Evolutionary conservation across 2,888 invertebrate genomes (phyloP).

Genomic region (Pteria penguin): DNA sequence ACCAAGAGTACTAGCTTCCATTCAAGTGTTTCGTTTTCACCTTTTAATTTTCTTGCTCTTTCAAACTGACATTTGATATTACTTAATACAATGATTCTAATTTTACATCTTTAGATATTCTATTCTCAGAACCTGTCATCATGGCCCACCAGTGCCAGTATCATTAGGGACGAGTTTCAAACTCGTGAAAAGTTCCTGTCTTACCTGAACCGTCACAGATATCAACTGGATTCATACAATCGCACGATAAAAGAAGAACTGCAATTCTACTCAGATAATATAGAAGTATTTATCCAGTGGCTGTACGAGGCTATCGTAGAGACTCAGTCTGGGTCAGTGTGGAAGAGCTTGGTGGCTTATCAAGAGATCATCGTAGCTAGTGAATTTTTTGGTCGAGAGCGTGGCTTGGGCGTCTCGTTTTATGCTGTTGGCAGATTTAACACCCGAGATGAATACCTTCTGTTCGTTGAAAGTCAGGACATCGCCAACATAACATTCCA

Average conservation of each 20-base stretch:
- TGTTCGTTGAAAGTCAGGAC: constrained; percentile 62
- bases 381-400: constrained; percentile 67
- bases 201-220: constrained; percentile 61
- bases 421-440: constrained; percentile 64
- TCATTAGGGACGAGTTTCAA: constrained; percentile 59
- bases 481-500: constrained; percentile 62
- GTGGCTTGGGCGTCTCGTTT: constrained; percentile 64
- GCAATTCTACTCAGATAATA: constrained; percentile 62
- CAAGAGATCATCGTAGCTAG: constrained; percentile 65
- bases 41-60: no score
- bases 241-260: constrained; percentile 56
- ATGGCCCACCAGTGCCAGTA: constrained; percentile 63
- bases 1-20: no score
- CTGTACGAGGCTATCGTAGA: constrained; percentile 78
- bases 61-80: no score
- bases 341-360: constrained; percentile 70
- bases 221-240: constrained; percentile 52
- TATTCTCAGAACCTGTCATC: constrained; percentile 65
- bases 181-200: constrained; percentile 63
- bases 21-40: no score
- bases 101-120: no score
- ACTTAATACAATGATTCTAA: no score
- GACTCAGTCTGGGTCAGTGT: constrained; percentile 60
- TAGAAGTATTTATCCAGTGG: constrained; percentile 66
- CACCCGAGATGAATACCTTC: constrained; percentile 58